phyloP scores from a whole-genome alignment of 2,113 vertebrate genomes.

The Polypterus bichir region DNA sequence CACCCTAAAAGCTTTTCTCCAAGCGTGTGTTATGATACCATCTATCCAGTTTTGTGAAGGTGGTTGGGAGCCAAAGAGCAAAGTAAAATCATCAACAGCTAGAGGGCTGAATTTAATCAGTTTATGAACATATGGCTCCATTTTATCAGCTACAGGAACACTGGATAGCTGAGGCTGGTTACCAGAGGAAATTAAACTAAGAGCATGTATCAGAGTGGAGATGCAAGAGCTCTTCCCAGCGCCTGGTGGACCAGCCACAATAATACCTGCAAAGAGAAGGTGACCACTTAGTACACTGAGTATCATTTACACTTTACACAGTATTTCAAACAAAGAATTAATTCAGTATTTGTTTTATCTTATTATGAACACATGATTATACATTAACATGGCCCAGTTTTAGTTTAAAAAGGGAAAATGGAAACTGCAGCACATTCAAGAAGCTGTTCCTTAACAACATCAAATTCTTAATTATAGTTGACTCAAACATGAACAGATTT shows the following conservation, averaged over 20 bases:
- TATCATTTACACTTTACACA: no score
- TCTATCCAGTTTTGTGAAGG: constrained; percentile 14
- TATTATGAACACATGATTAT: no score
- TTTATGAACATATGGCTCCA: constrained; percentile 7
- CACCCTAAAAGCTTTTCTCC: constrained; percentile 21
- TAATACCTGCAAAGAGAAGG: constrained; percentile 10
- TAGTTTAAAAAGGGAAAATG: no score
- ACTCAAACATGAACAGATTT: no score
- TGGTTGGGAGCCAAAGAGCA: constrained; percentile 16
- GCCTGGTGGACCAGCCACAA: constrained; percentile 18
- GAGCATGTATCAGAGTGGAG: constrained; percentile 12
- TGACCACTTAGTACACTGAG: no score
- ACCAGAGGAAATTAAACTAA: constrained; percentile 10
- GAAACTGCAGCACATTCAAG: no score
- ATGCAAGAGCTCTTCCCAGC: constrained; percentile 21
- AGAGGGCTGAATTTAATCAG: constrained; percentile 19
- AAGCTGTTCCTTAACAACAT: no score
- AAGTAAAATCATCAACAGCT: constrained; percentile 9
- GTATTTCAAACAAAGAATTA: no score
- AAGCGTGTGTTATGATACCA: constrained; percentile 14
- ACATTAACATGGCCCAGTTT: no score
- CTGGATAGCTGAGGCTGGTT: background rate
- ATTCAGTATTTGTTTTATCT: no score
- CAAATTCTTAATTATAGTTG: no score
- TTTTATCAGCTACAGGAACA: background rate